Evolutionary conservation across 2,797 vertebrate species (phyloP).

Genomic region (Rachycentron canadum): DNA sequence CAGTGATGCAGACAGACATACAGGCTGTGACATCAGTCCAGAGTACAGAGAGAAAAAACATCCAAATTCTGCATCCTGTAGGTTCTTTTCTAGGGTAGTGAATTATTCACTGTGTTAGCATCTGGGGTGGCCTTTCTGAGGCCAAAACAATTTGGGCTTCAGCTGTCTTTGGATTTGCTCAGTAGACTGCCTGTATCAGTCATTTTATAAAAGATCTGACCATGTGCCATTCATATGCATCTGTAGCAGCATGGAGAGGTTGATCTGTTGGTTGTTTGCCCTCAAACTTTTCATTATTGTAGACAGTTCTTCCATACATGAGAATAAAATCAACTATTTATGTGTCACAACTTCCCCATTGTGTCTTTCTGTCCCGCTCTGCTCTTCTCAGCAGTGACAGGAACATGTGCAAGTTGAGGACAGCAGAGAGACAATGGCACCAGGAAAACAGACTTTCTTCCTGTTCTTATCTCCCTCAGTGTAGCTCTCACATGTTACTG

Average conservation of each 20-base stretch:
- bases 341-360: conserved; percentile 4
- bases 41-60: conserved; percentile 25
- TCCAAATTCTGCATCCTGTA: conserved; percentile 48
- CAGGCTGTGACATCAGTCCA: conserved; percentile 27
- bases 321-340: conserved; percentile 18
- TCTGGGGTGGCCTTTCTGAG: conserved; percentile 66
- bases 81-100: conserved; percentile 56
- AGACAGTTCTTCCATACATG: conserved; percentile 2
- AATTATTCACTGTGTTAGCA: conserved; percentile 73
- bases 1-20: conserved; percentile 29
- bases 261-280: conserved; percentile 26
- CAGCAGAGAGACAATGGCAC: conserved; percentile 7
- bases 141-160: conserved; percentile 60
- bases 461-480: background rate
- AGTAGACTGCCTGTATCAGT: conserved; percentile 32
- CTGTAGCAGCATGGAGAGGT: conserved; percentile 20
- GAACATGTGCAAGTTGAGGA: conserved; percentile 13
- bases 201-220: conserved; percentile 37
- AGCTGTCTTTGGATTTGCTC: conserved; percentile 49
- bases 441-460: conserved; percentile 7
- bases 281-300: conserved; percentile 5
- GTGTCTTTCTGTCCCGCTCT: conserved; percentile 20
- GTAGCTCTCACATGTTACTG: conserved; percentile 19
- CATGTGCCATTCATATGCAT: conserved; percentile 29
- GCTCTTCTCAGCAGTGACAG: conserved; percentile 11